These are phyloP conservation scores for Tragelaphus scriptus DNA, from an alignment of 2,113 vertebrate species.

Conservation along the genomic window DNA sequence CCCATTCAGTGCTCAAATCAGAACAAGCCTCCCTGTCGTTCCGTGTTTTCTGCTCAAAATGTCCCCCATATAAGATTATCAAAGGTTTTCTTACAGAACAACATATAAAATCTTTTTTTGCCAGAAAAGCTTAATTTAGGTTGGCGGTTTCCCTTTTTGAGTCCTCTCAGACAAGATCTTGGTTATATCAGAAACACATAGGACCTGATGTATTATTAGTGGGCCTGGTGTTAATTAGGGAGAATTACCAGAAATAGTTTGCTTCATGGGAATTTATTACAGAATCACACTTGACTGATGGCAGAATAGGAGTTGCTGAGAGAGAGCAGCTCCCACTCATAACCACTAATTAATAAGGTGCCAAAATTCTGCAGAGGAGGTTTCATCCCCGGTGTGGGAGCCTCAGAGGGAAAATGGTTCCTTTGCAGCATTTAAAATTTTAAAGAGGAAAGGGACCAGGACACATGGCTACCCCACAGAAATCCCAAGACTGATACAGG, in stretches of 20 bases:
- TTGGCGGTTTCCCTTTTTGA: conserved; percentile 77
- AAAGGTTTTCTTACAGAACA: conserved; percentile 79
- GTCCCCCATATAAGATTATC: conserved; percentile 75
- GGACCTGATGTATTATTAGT: conserved; percentile 84
- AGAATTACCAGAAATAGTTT: conserved; percentile 88
- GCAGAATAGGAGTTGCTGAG: conserved; percentile 84
- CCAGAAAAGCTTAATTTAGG: conserved; percentile 81
- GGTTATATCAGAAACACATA: conserved; percentile 87
- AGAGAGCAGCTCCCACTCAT: conserved; percentile 83
- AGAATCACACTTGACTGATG: conserved; percentile 84
- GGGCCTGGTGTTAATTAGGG: conserved; percentile 86
- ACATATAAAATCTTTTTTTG: conserved; percentile 79
- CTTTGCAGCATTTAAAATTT: conserved; percentile 80
- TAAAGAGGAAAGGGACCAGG: conserved; percentile 77
- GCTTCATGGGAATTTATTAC: conserved; percentile 86
- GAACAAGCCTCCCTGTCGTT: conserved; percentile 77
- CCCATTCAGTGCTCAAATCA: conserved; percentile 76
- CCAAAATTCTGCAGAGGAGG: conserved; percentile 82
- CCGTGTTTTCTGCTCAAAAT: conserved; percentile 78
- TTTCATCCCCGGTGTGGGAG: conserved; percentile 80
- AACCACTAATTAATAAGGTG: conserved; percentile 87
- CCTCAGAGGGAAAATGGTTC: conserved; percentile 74
- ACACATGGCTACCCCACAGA: conserved; percentile 62
- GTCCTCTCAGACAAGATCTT: conserved; percentile 83
- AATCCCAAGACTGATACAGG: conserved; percentile 51